Evolutionary conservation across 2,888 invertebrate genomes (phyloP).

Genomic region (Spilarctia lutea): DNA sequence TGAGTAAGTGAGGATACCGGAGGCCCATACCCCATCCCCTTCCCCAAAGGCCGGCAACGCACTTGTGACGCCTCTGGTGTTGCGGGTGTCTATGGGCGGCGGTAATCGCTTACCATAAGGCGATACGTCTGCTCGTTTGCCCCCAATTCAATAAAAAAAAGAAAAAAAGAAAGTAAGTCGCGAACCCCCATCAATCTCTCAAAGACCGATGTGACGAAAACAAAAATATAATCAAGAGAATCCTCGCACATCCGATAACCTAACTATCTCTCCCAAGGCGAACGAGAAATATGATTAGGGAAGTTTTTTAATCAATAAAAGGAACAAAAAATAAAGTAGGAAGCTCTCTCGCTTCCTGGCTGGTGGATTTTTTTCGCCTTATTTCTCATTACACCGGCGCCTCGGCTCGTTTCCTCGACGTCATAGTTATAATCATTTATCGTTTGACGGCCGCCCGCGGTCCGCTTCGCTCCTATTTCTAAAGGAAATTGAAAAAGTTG

Average conservation of each 20-base stretch:
- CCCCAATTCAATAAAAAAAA: too few species aligned
- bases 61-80: too few species aligned
- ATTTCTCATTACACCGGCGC: slow-evolving; percentile 77
- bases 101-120: too few species aligned
- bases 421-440: slow-evolving; percentile 83
- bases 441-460: slow-evolving; percentile 80
- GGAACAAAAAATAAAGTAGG: slow-evolving; percentile 59
- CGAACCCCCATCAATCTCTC: slow-evolving; percentile 8
- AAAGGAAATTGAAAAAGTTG: slow-evolving; percentile 82
- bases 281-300: slow-evolving; percentile 75
- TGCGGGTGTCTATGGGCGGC: too few species aligned
- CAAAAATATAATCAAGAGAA: slow-evolving; percentile 51
- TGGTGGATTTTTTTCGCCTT: slow-evolving; percentile 64
- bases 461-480: slow-evolving; percentile 63
- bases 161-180: too few species aligned
- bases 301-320: slow-evolving; percentile 83
- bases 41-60: too few species aligned
- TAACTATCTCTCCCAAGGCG: slow-evolving; percentile 55
- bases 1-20: too few species aligned
- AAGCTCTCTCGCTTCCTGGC: slow-evolving; percentile 52
- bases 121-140: too few species aligned
- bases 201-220: slow-evolving; percentile 27
- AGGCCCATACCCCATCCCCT: too few species aligned
- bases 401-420: slow-evolving; percentile 75
- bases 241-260: slow-evolving; percentile 53